phyloP scores from a whole-genome alignment of 2,797 vertebrate genomes.

The Glossophaga mutica region DNA sequence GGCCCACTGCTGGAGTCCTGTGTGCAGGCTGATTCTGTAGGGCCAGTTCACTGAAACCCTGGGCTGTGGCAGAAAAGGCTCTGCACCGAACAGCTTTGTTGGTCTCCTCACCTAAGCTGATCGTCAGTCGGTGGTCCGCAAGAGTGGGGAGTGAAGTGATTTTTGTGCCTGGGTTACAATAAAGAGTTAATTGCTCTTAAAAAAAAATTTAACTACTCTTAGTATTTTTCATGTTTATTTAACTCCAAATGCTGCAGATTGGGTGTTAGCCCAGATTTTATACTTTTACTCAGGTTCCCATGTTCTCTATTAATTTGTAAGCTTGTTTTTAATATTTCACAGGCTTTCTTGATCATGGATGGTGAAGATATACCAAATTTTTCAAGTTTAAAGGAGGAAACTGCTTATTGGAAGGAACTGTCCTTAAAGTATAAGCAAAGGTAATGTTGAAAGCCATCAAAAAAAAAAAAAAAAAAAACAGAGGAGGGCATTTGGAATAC shows the following conservation, averaged over 20 bases:
- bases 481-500: background rate
- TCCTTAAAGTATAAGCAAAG: constrained; percentile 95
- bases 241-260: background rate
- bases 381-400: constrained; percentile 95
- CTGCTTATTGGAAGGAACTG: constrained; percentile 95
- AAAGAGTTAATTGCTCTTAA: background rate
- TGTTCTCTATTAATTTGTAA: constrained; percentile 28
- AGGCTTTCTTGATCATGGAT: constrained; percentile 92
- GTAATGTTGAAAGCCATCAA: constrained; percentile 79
- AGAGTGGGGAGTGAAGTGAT: background rate
- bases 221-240: constrained; percentile 30
- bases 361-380: constrained; percentile 97
- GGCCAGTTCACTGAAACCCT: background rate
- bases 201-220: background rate
- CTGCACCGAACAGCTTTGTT: background rate
- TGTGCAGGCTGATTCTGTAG: background rate
- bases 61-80: background rate
- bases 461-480: background rate
- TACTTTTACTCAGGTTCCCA: background rate
- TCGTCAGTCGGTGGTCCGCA: background rate
- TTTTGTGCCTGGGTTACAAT: background rate
- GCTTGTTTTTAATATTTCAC: constrained; percentile 45
- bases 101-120: background rate
- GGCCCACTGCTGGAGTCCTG: background rate
- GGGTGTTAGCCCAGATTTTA: background rate